Conservation (phyloP, 2,888 invertebrate species). For the Pachymerium ferrugineum region DNA sequence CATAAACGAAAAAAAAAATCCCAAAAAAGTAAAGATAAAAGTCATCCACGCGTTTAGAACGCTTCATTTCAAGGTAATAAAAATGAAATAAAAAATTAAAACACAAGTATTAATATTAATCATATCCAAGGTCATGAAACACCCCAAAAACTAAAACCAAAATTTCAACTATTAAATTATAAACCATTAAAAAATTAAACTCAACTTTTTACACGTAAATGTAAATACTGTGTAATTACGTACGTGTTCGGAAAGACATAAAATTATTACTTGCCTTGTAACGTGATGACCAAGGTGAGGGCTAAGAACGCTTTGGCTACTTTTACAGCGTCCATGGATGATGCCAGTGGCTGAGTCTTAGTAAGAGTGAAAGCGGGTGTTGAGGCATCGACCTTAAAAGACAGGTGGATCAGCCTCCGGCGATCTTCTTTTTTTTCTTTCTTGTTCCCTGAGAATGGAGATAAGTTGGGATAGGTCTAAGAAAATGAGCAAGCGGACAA, state of each 20-base stretch:
- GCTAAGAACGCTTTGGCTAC: background rate
- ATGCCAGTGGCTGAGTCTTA: background rate
- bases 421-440: background rate
- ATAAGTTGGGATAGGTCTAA: background rate
- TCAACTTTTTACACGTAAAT: background rate
- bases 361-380: background rate
- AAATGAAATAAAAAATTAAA: background rate
- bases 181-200: background rate
- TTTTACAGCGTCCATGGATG: background rate
- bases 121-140: background rate
- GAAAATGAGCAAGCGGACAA: background rate
- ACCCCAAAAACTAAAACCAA: background rate
- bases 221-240: no score
- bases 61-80: background rate
- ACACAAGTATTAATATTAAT: background rate
- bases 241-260: background rate
- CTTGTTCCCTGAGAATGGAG: background rate
- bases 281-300: background rate
- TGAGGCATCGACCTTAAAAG: slow-evolving; percentile 3
- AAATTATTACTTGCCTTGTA: background rate
- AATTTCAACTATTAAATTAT: background rate
- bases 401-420: background rate
- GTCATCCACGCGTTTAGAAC: no score
- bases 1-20: background rate
- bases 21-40: background rate